These are phyloP conservation scores for Simalia tracyae DNA, from an alignment of 2,797 vertebrate genomes.

Conservation along the genomic window DNA sequence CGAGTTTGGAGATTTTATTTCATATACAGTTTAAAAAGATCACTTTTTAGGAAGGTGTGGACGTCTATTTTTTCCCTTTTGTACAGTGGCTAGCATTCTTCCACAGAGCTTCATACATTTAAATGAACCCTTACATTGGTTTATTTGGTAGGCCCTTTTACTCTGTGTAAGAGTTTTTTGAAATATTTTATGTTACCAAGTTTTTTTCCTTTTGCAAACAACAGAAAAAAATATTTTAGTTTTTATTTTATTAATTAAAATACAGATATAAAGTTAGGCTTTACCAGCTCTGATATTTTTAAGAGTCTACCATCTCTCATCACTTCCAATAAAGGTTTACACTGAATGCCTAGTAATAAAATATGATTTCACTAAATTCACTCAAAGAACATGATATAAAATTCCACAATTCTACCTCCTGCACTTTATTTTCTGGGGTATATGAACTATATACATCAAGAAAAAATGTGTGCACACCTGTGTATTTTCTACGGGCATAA, in stretches of 20 bases:
- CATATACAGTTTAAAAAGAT: not conserved
- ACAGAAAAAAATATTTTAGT: not conserved
- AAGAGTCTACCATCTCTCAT: not conserved
- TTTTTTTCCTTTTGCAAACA: not conserved
- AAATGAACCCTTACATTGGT: not conserved
- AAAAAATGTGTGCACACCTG: not conserved
- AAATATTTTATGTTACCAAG: not conserved
- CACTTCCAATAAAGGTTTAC: constrained; percentile 27
- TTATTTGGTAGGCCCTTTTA: not conserved
- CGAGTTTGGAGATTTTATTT: not conserved
- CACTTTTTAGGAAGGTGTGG: not conserved
- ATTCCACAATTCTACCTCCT: not conserved
- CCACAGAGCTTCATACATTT: not conserved
- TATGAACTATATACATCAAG: not conserved
- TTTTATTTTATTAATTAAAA: not conserved
- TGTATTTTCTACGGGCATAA: constrained; percentile 9
- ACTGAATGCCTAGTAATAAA: not conserved
- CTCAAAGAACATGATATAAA: not conserved
- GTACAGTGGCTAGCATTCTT: not conserved
- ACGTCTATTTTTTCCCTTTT: not conserved
- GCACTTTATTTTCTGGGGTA: not conserved
- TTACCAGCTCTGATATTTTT: not conserved
- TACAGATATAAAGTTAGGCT: not conserved
- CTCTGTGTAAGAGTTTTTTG: not conserved
- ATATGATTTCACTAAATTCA: not conserved